Evolutionary conservation across 1,140 invertebrate species (phyloP), one percentile per base, ranked within the genome.

Genomic region (Drosophila bipectinata): DNA sequence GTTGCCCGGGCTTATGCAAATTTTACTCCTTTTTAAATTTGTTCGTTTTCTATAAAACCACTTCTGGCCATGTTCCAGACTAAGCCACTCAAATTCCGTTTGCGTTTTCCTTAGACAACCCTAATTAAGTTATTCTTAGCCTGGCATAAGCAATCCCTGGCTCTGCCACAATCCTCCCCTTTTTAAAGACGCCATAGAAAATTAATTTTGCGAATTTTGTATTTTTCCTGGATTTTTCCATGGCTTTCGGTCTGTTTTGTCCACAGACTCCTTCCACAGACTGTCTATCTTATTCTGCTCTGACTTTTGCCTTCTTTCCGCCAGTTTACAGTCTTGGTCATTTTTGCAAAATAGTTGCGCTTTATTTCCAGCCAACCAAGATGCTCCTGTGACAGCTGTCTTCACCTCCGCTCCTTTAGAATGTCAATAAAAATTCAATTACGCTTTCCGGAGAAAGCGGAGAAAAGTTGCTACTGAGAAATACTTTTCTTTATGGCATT

Each of bases 381-480:
- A 47, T 37, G 48, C 26, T 58, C 26, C 48, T 55, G 56, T 71
- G 71, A 49, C 67, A 56, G 21, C 30, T 53, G 39, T 45, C 49
- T 24, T 21, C 48, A 49, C 41, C 62, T 49, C 48, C 30, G 26
- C 41, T 56, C 49, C 60, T 52, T 60, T 69, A 76, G 66, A 87
- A 88, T 82, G 82, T 87, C 81, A 85, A 87, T 87, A 87, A 87
- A 88, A 87, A 87, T 87, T 87, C 82, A 87, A 87, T 87, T 87
- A 87, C 82, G 79, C 67, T 82, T 72, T 57, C 67, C 67, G 64
- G 21, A 21, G 21, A 21, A 21, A 21, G 51, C 59, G 52, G 51
- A 68, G 56, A 51, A 68, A 79, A 72, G 62, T 82, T 75, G 44
- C 15, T 77, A 51, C 41, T 58, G 52, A 44, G 56, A 56, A 63